Evolutionary conservation across 2,797 vertebrate genomes (phyloP).

Genomic region (Acropternis orthonyx): DNA sequence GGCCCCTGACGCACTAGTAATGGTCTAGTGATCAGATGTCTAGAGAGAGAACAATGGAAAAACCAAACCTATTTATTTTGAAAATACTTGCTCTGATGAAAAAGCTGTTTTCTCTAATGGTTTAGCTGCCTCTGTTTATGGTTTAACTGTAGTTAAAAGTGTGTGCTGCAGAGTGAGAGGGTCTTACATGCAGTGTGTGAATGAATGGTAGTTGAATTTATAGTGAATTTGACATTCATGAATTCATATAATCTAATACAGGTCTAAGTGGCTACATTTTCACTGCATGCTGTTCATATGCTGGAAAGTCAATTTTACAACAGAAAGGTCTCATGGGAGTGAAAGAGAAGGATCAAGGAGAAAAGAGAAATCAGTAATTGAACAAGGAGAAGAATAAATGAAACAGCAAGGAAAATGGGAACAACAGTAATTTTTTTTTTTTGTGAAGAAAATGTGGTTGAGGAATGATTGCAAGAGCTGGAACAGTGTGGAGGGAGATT

Average conservation of each 20-base stretch:
- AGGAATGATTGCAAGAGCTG: background rate
- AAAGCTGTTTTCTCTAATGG: background rate
- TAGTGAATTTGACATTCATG: background rate
- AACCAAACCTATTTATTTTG: background rate
- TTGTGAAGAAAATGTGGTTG: background rate
- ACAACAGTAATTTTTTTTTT: background rate
- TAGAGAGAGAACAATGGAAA: background rate
- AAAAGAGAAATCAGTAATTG: background rate
- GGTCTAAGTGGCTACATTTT: background rate
- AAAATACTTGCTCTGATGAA: background rate
- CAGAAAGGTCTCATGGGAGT: background rate
- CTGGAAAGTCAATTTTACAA: background rate
- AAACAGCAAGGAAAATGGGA: background rate
- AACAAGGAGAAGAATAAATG: background rate
- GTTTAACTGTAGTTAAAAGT: background rate
- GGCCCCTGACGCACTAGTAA: background rate
- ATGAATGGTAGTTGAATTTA: background rate
- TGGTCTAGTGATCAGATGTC: background rate
- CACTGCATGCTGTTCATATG: background rate
- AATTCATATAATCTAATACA: background rate
- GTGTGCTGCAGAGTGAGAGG: background rate
- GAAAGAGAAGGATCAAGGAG: background rate
- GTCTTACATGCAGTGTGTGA: background rate
- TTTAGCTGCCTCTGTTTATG: background rate
- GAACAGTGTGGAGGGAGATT: accelerated